Base-by-base conservation (phyloP, 2,888 invertebrate genomes). In the Cecidostiba fungosa region DNA sequence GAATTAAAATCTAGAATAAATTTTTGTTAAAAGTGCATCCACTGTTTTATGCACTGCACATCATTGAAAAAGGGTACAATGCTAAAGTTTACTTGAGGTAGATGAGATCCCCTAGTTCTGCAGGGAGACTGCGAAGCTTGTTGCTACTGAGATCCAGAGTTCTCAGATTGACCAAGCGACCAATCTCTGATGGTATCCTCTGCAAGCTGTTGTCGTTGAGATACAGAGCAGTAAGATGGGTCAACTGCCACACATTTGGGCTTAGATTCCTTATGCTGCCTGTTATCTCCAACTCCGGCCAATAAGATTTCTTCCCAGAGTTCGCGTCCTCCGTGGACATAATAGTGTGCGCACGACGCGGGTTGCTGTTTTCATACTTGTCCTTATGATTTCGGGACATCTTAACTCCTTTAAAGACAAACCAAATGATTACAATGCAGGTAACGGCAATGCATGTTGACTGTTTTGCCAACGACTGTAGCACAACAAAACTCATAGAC, bases 21-120 rank as follows among this genome's bases (percentile, higher is more conserved):
- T n/a, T n/a, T n/a, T n/a, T n/a, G n/a, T n/a, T n/a, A n/a, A n/a
- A n/a, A n/a, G n/a, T n/a, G n/a, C n/a, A n/a, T n/a, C n/a, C n/a
- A n/a, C n/a, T 39, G n/a, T 36, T 39, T 36, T 50, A 19, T 19
- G 50, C 50, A 50, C 16, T 70, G 39, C 10, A 36, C n/a, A 70
- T 39, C 10, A 32, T 39, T 23, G 12, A 12, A 39, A 14, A 5
- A 23, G 14, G 23, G 3, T 19, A 23, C 8, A 77, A 54, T 26
- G 19, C 16, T 77, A 3, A 43, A 72, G 2, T 47, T 90, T 93
- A 97, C 98, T 97, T 97, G 92, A 99, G 96, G 93, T 98, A 96
- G 94, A 98, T 97, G 92, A 99, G 96, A 94, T 99, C 99, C 86
- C 99, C 99, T 80, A 99, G 95, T 94, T 99, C 99, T 82, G 98